A percentile compares a stretch with the other conserved stretches of the same genome.
Conservation (phyloP, 1,140 invertebrate genomes). For the Eueides isabella region DNA sequence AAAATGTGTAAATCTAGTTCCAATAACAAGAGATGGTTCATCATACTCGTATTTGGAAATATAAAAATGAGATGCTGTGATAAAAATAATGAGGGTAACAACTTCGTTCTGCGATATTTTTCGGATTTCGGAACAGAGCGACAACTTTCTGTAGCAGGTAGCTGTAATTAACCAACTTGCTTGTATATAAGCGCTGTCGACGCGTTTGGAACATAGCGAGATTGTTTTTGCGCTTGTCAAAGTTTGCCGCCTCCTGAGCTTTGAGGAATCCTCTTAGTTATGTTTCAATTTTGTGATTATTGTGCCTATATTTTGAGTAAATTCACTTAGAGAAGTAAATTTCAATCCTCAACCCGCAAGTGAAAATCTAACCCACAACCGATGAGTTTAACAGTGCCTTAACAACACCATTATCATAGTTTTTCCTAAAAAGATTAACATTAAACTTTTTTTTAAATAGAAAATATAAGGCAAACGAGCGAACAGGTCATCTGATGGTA, state of each 20-base stretch:
- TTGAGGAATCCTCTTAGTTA: not conserved
- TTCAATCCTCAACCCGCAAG: too few species aligned
- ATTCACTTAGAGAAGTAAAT: not conserved
- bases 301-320: not conserved
- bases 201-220: not conserved
- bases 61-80: not conserved
- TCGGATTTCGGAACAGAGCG: not conserved
- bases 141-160: not conserved
- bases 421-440: too few species aligned
- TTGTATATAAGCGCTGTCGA: not conserved
- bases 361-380: too few species aligned
- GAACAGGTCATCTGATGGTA: too few species aligned
- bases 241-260: not conserved
- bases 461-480: too few species aligned
- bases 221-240: slow-evolving; percentile 1
- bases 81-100: not conserved
- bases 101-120: not conserved
- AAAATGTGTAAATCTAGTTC: not conserved
- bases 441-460: too few species aligned
- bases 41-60: slow-evolving; percentile 2
- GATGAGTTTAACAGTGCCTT: too few species aligned
- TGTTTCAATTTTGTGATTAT: not conserved
- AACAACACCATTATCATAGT: too few species aligned
- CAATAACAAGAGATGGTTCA: not conserved
- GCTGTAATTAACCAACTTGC: slow-evolving; percentile 10